A percentile compares a stretch with the other conserved stretches of the same genome.
These are phyloP conservation scores for Chelon labrosus DNA, from an alignment of 2,797 vertebrate species.

Conservation along the genomic window DNA sequence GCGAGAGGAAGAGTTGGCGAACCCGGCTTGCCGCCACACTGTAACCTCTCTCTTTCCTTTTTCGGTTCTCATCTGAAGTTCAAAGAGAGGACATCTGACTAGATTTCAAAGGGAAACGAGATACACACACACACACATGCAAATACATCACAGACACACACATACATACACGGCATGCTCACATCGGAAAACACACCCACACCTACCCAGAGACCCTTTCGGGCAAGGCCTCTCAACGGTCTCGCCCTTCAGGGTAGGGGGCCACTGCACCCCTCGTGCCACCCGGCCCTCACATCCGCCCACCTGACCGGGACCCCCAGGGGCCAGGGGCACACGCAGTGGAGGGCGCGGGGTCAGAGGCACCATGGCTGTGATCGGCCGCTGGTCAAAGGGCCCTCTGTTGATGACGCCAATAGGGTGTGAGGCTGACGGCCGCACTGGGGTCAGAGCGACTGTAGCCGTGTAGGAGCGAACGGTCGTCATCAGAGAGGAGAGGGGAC, in stretches of 20 bases:
- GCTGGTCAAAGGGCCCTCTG: conserved; percentile 87
- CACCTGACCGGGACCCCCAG: conserved; percentile 82
- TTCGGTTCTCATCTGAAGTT: conserved; percentile 65
- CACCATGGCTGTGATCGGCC: conserved; percentile 85
- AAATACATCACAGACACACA: conserved; percentile 19
- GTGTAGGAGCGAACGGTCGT: conserved; percentile 89
- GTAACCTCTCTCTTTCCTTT: conserved; percentile 36
- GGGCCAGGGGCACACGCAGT: conserved; percentile 81
- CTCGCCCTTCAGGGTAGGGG: conserved; percentile 91
- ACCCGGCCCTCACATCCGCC: conserved; percentile 88
- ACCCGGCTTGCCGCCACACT: conserved; percentile 25
- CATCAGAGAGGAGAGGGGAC: conserved; percentile 82
- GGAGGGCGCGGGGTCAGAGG: conserved; percentile 87
- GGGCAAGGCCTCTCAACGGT: conserved; percentile 93
- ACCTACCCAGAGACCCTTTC: conserved; percentile 92
- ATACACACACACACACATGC: conserved; percentile 50
- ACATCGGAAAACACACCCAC: conserved; percentile 11
- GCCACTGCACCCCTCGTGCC: conserved; percentile 90
- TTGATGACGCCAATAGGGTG: conserved; percentile 91
- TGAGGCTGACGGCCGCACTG: conserved; percentile 87
- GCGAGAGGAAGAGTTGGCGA: conserved; percentile 45
- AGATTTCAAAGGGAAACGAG: conserved; percentile 70
- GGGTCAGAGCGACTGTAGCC: conserved; percentile 85
- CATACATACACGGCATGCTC: conserved; percentile 4
- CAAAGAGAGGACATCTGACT: conserved; percentile 72